Conservation (phyloP, 2,113 vertebrate species). For the Hiodon alosoides region DNA sequence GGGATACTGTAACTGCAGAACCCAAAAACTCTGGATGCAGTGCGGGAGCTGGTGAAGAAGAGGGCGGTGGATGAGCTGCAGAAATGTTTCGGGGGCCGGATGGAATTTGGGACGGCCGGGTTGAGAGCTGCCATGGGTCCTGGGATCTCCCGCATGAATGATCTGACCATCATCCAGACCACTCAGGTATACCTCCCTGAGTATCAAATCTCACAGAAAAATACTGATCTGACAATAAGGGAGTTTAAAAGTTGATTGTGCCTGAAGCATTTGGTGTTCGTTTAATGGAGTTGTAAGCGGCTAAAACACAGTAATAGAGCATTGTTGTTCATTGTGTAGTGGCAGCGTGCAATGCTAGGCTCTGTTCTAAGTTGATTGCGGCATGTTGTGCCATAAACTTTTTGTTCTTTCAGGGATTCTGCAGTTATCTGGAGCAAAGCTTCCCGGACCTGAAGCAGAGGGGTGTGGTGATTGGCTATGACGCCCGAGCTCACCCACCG, state of each 20-base stretch:
- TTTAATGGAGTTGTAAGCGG: no score
- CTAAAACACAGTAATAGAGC: no score
- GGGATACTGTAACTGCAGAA: constrained; percentile 64
- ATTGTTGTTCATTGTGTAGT: no score
- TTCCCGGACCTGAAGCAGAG: constrained; percentile 79
- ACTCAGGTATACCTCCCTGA: constrained; percentile 59
- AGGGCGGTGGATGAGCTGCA: constrained; percentile 64
- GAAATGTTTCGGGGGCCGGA: constrained; percentile 78
- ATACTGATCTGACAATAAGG: no score
- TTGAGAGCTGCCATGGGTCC: constrained; percentile 88
- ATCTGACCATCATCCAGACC: constrained; percentile 94
- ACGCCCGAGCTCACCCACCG: constrained; percentile 77
- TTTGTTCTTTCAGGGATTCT: constrained; percentile 75
- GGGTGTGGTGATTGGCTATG: constrained; percentile 86
- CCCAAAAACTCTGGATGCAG: constrained; percentile 68
- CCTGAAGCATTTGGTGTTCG: no score
- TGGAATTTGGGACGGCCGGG: constrained; percentile 95
- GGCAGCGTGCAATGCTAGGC: no score
- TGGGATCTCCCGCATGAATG: constrained; percentile 85
- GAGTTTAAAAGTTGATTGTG: no score
- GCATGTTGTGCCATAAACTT: not conserved
- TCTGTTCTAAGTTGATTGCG: no score
- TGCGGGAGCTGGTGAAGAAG: constrained; percentile 68
- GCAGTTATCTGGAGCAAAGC: constrained; percentile 78
- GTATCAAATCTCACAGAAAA: no score